These are phyloP conservation scores for Phyllotis vaccarum DNA, from an alignment of 2,797 vertebrate species.

Conservation along the genomic window DNA sequence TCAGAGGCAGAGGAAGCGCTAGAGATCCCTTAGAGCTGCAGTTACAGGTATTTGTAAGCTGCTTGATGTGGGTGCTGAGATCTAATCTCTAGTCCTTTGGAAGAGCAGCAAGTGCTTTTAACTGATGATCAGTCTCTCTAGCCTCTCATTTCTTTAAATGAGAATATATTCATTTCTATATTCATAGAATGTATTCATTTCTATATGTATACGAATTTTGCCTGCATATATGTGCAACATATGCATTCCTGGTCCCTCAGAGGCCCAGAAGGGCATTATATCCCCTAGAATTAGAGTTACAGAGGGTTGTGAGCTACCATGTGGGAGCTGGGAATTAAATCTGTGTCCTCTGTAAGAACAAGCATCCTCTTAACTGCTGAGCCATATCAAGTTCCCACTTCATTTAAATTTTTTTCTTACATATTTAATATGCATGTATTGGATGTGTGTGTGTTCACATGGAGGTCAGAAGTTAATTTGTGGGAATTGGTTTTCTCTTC, in stretches of 20 bases:
- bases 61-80: background rate
- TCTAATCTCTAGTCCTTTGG: background rate
- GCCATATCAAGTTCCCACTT: background rate
- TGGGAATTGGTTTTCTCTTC: background rate
- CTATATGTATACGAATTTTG: background rate
- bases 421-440: background rate
- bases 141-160: background rate
- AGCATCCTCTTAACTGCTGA: background rate
- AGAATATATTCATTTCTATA: background rate
- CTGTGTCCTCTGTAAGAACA: background rate
- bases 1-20: background rate
- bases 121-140: background rate
- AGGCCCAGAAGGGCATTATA: background rate
- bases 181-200: background rate
- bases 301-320: background rate
- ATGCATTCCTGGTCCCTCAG: background rate
- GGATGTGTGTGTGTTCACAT: no score
- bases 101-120: background rate
- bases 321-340: background rate
- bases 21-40: background rate
- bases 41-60: background rate
- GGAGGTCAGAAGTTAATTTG: background rate
- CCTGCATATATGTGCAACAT: background rate
- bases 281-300: background rate
- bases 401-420: background rate